These are phyloP conservation scores for Ophion ventricosus DNA, from an alignment of 2,888 invertebrate species.

Conservation along the genomic window DNA sequence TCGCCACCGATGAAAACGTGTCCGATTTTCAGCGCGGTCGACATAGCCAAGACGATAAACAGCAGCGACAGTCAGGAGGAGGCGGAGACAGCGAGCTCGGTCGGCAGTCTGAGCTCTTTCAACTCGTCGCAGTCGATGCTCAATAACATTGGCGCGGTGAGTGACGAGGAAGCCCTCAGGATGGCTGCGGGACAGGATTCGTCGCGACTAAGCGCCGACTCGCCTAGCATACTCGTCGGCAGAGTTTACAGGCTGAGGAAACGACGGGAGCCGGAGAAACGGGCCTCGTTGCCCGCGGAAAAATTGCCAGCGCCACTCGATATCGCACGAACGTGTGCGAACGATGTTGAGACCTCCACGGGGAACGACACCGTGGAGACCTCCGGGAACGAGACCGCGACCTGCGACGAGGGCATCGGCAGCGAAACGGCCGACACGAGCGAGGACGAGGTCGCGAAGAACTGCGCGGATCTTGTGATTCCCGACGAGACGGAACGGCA, in stretches of 20 bases:
- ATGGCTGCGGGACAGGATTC: constrained; percentile 77
- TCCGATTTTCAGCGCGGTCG: constrained; percentile 90
- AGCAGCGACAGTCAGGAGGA: constrained; percentile 75
- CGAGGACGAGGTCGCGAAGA: background rate
- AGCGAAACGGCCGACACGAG: background rate
- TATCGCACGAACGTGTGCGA: background rate
- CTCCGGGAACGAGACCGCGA: background rate
- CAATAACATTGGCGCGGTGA: constrained; percentile 81
- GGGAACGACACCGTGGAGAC: background rate
- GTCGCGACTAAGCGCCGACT: background rate
- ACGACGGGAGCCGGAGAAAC: constrained; percentile 27
- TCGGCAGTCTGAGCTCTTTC: constrained; percentile 80
- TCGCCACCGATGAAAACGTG: constrained; percentile 91
- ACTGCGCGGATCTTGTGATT: constrained; percentile 5
- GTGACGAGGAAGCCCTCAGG: constrained; percentile 90
- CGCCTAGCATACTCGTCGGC: constrained; percentile 26
- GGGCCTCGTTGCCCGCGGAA: background rate
- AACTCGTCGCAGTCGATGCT: constrained; percentile 78
- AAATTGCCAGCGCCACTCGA: constrained; percentile 5
- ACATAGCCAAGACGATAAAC: constrained; percentile 88
- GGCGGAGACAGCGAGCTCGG: constrained; percentile 79
- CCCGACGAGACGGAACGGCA: background rate
- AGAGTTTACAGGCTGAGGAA: constrained; percentile 46
- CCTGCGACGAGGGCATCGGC: background rate
- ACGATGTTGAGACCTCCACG: background rate